Evolutionary conservation across 2,888 invertebrate species (phyloP).

Genomic region (Mycogona germanica): DNA sequence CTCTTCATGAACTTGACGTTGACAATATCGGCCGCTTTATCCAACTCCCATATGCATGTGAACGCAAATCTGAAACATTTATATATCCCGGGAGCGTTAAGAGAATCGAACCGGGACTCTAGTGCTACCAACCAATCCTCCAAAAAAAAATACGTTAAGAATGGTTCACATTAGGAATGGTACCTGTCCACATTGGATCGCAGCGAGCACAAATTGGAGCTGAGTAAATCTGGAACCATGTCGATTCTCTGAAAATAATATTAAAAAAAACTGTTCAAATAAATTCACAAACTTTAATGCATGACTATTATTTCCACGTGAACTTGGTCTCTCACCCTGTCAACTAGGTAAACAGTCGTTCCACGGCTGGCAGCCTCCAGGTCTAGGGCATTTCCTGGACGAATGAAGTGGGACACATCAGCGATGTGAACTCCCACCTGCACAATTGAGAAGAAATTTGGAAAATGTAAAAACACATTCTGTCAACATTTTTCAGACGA

Average conservation of each 20-base stretch:
- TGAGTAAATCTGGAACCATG: conserved; percentile 78
- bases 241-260: conserved; percentile 50
- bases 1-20: conserved; percentile 78
- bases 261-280: too few relatives aligned
- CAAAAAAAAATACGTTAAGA: background rate
- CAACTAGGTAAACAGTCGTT: conserved; percentile 93
- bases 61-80: conserved; percentile 77
- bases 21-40: conserved; percentile 66
- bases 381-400: conserved; percentile 84
- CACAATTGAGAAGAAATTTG: conserved; percentile 12
- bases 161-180: background rate
- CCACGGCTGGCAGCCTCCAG: conserved; percentile 84
- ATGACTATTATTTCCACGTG: too few relatives aligned
- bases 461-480: background rate
- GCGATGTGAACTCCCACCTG: conserved; percentile 95
- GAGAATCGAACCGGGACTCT: too few relatives aligned
- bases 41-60: conserved; percentile 90
- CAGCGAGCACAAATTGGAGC: conserved; percentile 91
- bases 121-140: too few relatives aligned
- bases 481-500: too few relatives aligned
- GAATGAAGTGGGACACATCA: conserved; percentile 94
- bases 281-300: too few relatives aligned
- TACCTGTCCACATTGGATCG: conserved; percentile 71
- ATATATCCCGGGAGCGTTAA: too few relatives aligned
- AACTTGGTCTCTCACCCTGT: conserved; percentile 42